Evolutionary conservation across 2,888 invertebrate genomes (phyloP).

Genomic region (Nemoura dubitans): DNA sequence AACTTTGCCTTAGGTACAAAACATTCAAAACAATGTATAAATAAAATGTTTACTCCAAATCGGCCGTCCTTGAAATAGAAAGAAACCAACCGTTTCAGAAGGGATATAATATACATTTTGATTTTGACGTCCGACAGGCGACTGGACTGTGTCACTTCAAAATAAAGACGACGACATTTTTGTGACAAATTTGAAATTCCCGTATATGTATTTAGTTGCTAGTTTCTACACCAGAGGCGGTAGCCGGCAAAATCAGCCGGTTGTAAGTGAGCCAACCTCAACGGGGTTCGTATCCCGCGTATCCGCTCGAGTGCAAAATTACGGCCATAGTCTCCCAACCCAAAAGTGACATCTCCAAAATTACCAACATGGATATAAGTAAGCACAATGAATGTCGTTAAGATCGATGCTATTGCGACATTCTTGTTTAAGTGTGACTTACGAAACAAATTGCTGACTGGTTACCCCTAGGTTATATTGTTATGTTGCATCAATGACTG

Average conservation of each 20-base stretch:
- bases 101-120: too few species aligned
- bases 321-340: neutral
- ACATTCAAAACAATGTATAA: too few species aligned
- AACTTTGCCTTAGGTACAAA: too few species aligned
- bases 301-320: neutral
- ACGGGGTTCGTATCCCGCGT: slow-evolving; percentile 5
- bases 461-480: neutral
- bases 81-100: too few species aligned
- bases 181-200: neutral
- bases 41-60: too few species aligned
- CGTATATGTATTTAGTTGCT: neutral
- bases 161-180: too few species aligned
- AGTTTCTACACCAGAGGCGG: neutral
- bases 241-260: neutral
- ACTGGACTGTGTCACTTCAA: too few species aligned
- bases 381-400: slow-evolving; percentile 22
- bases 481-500: slow-evolving; percentile 23
- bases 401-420: neutral
- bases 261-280: neutral
- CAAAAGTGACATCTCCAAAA: slow-evolving; percentile 3
- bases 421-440: neutral
- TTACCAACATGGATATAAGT: slow-evolving; percentile 24
- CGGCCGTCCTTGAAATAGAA: too few species aligned
- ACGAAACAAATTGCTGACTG: neutral
- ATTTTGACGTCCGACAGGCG: too few species aligned